Conservation (phyloP, 2,113 vertebrate genomes). For the Stigmatopora argus region DNA sequence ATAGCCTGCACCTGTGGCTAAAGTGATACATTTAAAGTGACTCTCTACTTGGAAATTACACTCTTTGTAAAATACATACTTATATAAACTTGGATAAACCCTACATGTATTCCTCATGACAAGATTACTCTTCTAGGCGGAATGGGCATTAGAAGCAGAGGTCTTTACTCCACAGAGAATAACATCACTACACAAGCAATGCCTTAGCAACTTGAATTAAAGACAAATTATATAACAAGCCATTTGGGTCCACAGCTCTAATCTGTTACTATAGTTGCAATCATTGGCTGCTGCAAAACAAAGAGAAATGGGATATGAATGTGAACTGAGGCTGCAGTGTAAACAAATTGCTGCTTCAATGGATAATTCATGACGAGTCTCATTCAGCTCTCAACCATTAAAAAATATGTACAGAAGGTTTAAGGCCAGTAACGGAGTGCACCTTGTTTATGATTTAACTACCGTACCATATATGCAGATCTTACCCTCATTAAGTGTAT, state of each 20-base stretch:
- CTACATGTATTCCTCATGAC: too few relatives aligned
- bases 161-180: background rate
- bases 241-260: background rate
- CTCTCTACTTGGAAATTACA: too few relatives aligned
- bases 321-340: background rate
- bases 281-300: background rate
- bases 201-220: background rate
- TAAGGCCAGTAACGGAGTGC: background rate
- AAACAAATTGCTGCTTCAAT: too few relatives aligned
- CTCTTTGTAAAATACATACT: too few relatives aligned
- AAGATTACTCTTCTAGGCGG: too few relatives aligned
- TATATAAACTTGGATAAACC: too few relatives aligned
- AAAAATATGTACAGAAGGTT: background rate
- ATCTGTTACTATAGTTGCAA: background rate
- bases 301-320: slow-evolving; percentile 4
- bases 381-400: too few relatives aligned
- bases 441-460: background rate
- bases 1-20: too few relatives aligned
- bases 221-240: background rate
- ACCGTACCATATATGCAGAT: background rate
- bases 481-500: too few relatives aligned
- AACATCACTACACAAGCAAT: background rate
- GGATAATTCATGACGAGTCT: too few relatives aligned
- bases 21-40: too few relatives aligned
- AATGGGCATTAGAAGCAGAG: too few relatives aligned